Evolutionary conservation across 2,113 vertebrate genomes (phyloP).

Genomic region (Pithys albifrons): DNA sequence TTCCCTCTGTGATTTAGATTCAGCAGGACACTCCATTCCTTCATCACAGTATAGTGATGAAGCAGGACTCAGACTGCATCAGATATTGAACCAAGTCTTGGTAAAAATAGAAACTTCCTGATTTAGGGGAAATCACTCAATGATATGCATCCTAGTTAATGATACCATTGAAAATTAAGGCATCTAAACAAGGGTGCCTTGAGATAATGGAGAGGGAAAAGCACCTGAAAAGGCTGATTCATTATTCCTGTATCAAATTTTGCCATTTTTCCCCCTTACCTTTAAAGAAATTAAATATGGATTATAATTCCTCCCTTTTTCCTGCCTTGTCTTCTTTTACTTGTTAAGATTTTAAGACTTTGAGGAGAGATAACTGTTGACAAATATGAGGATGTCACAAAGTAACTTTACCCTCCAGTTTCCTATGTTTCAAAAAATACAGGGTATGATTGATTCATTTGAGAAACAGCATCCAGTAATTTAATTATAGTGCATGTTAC

Average conservation of each 20-base stretch:
- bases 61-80: neutral
- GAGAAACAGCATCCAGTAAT: neutral
- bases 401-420: neutral
- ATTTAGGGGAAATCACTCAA: neutral
- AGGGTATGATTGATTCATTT: neutral
- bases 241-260: neutral
- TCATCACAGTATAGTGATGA: neutral
- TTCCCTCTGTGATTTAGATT: neutral
- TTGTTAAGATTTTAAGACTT: neutral
- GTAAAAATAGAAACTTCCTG: neutral
- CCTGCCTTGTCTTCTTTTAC: neutral
- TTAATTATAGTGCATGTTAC: neutral
- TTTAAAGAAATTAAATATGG: neutral
- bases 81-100: neutral
- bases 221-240: neutral
- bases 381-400: neutral
- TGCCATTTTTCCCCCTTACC: neutral
- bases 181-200: neutral
- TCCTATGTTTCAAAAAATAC: neutral
- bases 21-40: neutral
- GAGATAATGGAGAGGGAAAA: neutral
- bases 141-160: neutral
- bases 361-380: neutral
- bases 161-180: neutral
- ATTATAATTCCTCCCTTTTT: neutral